Evolutionary conservation across 1,140 invertebrate species (phyloP), one percentile per base, ranked within the genome.

Genomic region (Drosophila melanogaster): DNA sequence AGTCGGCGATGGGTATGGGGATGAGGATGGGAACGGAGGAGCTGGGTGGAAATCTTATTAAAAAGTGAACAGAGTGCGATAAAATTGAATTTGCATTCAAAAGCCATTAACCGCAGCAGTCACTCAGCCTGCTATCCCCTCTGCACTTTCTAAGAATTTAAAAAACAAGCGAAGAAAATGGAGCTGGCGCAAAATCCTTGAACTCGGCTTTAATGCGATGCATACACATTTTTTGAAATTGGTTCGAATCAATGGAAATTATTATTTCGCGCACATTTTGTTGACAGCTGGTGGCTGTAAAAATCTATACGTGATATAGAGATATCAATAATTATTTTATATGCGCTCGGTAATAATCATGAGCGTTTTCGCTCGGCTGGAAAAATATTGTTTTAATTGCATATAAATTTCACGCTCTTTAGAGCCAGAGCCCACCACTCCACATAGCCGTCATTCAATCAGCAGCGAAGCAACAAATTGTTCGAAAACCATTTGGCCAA

Each of bases 21-120:
- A 22, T 22, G 19, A 3, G 19, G 43, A 24, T 38, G 11, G 22
- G 17, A n/a, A n/a, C n/a, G 40, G 8, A 0, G 19, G 54, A 43
- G 77, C 50, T 43, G 67, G 59, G 57, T 64, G 57, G 69, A 91
- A 87, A 79, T 91, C 90, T 91, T 91, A 91, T 91, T 91, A 91
- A 91, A 91, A 91, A 85, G 74, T 85, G 86, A 91, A 91, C 90
- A 91, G 67, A 70, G 90, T 91, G 86, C 90, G 90, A 92, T 92
- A 92, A 92, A 92, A 92, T 91, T 92, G 87, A 90, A 92, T 92
- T 92, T 92, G 91, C 91, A 92, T 92, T 90, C 83, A 77, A 92
- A 92, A 92, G 81, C 91, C 91, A 92, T 92, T 92, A 91, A 92
- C 79, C 86, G 77, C 91, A 92, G 91, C 90, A 92, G 90, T 92